These are phyloP conservation scores for Calameuta pallipes DNA, from an alignment of 2,888 invertebrate genomes.

Conservation along the genomic window DNA sequence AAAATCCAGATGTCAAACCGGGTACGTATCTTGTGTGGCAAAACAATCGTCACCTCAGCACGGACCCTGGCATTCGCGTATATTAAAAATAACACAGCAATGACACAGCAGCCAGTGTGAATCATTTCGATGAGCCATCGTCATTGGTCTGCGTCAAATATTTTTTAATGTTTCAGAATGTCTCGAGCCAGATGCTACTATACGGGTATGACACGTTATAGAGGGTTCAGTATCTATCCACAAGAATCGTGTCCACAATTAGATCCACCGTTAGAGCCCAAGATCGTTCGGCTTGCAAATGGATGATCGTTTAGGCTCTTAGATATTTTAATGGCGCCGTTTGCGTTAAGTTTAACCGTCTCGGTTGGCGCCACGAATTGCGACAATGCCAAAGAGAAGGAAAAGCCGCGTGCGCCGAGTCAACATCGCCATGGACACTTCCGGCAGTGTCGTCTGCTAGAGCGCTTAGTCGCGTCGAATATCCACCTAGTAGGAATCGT, in stretches of 20 bases:
- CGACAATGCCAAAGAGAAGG: neutral
- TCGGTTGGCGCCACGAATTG: slow-evolving; percentile 39
- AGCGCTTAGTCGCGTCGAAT: neutral
- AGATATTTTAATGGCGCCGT: slow-evolving; percentile 54
- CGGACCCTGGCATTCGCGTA: neutral
- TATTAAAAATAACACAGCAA: neutral
- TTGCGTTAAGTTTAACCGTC: slow-evolving; percentile 52
- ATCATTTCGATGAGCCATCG: neutral
- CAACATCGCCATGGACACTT: neutral
- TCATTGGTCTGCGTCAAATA: neutral
- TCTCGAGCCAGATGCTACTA: neutral
- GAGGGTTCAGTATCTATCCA: neutral
- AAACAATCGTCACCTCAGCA: neutral
- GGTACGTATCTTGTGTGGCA: neutral
- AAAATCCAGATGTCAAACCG: neutral
- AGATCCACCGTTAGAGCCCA: neutral
- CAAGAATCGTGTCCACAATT: neutral
- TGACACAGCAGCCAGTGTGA: neutral
- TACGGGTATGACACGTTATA: neutral
- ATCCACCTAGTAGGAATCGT: neutral
- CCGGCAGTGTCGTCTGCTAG: neutral
- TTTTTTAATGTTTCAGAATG: neutral
- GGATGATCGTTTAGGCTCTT: neutral
- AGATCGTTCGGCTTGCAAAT: neutral
- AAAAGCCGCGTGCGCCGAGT: slow-evolving; percentile 2